Conservation (phyloP, 2,113 vertebrate species). For the Vidua macroura region DNA sequence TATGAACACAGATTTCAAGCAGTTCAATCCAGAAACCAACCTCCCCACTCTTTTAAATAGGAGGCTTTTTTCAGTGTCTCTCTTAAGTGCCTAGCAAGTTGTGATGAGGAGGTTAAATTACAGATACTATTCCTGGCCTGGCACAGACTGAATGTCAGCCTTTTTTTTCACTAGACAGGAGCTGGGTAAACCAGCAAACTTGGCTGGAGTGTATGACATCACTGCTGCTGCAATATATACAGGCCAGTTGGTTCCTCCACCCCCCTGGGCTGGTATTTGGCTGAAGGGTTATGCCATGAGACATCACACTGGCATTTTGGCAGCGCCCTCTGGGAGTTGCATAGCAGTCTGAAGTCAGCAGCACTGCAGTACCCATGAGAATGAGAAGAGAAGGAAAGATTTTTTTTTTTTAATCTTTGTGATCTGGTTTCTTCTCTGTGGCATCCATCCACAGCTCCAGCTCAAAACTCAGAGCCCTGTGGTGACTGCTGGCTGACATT, state of each 20-base stretch:
- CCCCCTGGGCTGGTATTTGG: constrained; percentile 7
- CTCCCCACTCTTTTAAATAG: not conserved
- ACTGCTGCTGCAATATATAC: constrained; percentile 42
- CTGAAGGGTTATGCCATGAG: constrained; percentile 44
- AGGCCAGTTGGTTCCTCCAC: not conserved
- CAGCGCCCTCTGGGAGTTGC: not conserved
- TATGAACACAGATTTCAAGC: not conserved
- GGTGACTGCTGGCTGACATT: not conserved
- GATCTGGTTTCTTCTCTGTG: not conserved
- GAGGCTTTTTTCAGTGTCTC: not conserved
- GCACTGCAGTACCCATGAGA: not conserved
- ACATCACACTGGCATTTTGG: constrained; percentile 21
- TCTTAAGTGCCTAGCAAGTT: not conserved
- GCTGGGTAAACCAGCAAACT: not conserved
- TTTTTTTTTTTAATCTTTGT: not conserved
- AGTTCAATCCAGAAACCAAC: not conserved
- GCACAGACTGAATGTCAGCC: constrained; percentile 47
- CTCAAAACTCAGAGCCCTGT: not conserved
- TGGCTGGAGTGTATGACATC: constrained; percentile 8
- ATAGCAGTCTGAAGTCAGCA: constrained; percentile 5
- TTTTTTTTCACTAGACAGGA: constrained; percentile 39
- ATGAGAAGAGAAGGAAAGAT: not conserved
- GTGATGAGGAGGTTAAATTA: constrained; percentile 44
- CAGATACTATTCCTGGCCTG: constrained; percentile 54
- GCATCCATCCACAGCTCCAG: not conserved